A percentile compares a stretch with the other conserved stretches of the same genome.
phyloP scores from a whole-genome alignment of 1,140 invertebrate genomes.

The Odontomachus brunneus region DNA sequence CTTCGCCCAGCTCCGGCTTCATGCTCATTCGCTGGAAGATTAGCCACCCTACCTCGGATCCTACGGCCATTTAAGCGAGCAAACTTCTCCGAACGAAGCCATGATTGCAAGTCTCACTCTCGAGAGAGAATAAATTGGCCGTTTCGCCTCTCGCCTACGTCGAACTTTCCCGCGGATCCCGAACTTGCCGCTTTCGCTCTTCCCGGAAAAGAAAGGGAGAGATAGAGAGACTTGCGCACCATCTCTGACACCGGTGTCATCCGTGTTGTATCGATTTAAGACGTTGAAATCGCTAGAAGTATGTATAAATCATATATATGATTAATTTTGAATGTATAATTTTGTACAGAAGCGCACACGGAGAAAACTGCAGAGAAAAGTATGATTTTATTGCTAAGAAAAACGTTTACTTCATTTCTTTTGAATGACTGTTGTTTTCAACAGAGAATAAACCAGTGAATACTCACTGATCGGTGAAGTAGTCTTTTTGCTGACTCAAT shows the following conservation, averaged over 20 bases:
- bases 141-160: conserved; percentile 60
- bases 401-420: no score
- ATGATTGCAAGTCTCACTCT: conserved; percentile 69
- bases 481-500: no score
- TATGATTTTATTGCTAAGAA: no score
- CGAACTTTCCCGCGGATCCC: conserved; percentile 38
- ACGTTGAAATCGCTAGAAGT: not conserved
- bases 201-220: not conserved
- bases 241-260: not conserved
- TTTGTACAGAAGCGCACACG: no score
- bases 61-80: conserved; percentile 70
- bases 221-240: not conserved
- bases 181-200: conserved; percentile 7
- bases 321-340: no score
- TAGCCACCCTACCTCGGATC: conserved; percentile 71
- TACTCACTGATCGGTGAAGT: no score
- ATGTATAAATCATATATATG: not conserved
- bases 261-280: conserved; percentile 18
- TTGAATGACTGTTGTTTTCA: no score
- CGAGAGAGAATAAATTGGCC: conserved; percentile 73
- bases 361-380: no score
- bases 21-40: conserved; percentile 74
- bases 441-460: no score
- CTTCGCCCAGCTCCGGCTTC: conserved; percentile 29
- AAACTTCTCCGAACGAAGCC: conserved; percentile 68